Conservation (phyloP, 1,140 invertebrate genomes). For the Sesamia nonagrioides region DNA sequence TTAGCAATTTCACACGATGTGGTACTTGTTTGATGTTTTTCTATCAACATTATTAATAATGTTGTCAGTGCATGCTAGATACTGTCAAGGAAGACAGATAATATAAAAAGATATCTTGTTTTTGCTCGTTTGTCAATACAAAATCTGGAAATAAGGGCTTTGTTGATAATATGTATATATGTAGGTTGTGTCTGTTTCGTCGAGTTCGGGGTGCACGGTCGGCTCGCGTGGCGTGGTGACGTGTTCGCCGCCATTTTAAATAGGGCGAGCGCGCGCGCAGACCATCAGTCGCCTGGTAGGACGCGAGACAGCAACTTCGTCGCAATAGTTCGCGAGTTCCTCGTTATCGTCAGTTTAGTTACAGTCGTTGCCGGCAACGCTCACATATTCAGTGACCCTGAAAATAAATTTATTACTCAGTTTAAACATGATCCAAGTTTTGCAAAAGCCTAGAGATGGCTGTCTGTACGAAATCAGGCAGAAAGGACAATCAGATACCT, state of each 20-base stretch:
- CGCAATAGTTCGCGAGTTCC: slow-evolving; percentile 49
- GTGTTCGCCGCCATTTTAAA: slow-evolving; percentile 83
- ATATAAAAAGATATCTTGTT: background rate
- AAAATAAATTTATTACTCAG: slow-evolving; percentile 54
- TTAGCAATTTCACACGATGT: slow-evolving; percentile 1
- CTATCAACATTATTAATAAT: slow-evolving; percentile 32
- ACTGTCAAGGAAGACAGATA: slow-evolving; percentile 36
- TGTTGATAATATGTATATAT: slow-evolving; percentile 73
- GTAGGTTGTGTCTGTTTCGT: slow-evolving; percentile 66
- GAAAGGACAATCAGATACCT: slow-evolving; percentile 88
- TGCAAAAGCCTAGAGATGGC: slow-evolving; percentile 83
- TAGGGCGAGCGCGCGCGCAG: slow-evolving; percentile 80
- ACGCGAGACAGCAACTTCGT: slow-evolving; percentile 67
- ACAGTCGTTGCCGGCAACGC: slow-evolving; percentile 60
- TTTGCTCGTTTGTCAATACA: slow-evolving; percentile 15
- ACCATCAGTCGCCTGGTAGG: slow-evolving; percentile 84
- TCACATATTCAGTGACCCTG: slow-evolving; percentile 63
- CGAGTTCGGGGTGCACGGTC: slow-evolving; percentile 78
- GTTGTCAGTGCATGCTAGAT: slow-evolving; percentile 41
- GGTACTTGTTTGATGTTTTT: slow-evolving; percentile 26
- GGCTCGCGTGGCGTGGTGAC: slow-evolving; percentile 79
- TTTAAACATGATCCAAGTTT: slow-evolving; percentile 83
- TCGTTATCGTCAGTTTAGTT: slow-evolving; percentile 62
- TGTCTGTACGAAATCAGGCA: slow-evolving; percentile 90
- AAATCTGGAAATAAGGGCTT: slow-evolving; percentile 66